Percentiles rank a stretch among this genome's conserved stretches.
Conservation (phyloP, 1,140 invertebrate species). For the Tribolium castaneum region DNA sequence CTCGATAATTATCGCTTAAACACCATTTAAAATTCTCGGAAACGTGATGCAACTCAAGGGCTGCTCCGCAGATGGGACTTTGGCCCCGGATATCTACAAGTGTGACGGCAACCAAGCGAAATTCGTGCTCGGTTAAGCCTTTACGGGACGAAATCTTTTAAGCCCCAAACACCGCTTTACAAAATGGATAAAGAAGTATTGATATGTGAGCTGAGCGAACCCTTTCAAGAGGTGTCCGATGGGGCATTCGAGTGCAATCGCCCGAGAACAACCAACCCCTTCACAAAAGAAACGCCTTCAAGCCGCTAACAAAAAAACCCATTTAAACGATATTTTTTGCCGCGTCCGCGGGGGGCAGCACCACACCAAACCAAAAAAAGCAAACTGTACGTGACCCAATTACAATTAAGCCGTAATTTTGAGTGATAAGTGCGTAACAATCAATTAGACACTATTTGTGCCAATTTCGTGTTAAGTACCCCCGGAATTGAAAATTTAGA, state of each 20-base stretch:
- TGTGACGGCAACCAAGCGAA: constrained; percentile 29
- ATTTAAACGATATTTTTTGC: background rate
- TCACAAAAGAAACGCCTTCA: background rate
- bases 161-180: constrained; percentile 26
- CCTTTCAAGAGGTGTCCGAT: constrained; percentile 46
- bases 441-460: no score
- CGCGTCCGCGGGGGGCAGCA: background rate
- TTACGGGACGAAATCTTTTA: constrained; percentile 29
- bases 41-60: constrained; percentile 1
- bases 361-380: background rate
- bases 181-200: constrained; percentile 41
- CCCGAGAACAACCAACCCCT: background rate
- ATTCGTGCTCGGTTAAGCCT: constrained; percentile 42
- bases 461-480: no score
- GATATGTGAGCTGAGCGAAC: constrained; percentile 38
- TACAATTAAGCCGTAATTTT: no score
- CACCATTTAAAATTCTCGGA: background rate
- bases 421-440: no score
- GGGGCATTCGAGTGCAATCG: constrained; percentile 40
- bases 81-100: constrained; percentile 10
- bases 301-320: background rate
- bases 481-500: no score
- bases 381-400: no score
- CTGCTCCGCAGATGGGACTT: background rate
- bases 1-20: constrained; percentile 30